Evolutionary conservation across 2,797 vertebrate genomes (phyloP).

Genomic region (Lemur catta): DNA sequence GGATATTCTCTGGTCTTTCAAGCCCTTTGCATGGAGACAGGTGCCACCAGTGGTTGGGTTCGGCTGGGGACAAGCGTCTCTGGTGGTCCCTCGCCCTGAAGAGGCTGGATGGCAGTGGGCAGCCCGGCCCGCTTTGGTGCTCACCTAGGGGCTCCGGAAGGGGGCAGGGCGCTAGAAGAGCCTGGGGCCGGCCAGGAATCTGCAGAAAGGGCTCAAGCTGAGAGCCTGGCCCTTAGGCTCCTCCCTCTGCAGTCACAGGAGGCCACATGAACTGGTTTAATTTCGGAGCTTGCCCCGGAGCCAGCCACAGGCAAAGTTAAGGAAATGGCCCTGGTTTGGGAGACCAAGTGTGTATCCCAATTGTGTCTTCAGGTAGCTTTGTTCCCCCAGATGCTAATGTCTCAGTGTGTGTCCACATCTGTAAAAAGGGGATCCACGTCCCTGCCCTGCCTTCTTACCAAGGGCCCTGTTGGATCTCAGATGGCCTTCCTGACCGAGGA

Average conservation of each 20-base stretch:
- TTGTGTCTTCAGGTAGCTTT: not conserved
- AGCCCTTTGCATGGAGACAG: not conserved
- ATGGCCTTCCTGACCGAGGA: not conserved
- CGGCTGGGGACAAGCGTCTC: not conserved
- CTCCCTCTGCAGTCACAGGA: not conserved
- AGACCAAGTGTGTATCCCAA: not conserved
- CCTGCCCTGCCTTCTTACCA: not conserved
- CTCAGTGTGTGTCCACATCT: not conserved
- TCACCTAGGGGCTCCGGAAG: not conserved
- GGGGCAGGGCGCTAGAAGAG: not conserved
- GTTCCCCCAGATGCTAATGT: not conserved
- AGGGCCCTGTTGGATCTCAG: not conserved
- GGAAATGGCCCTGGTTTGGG: not conserved
- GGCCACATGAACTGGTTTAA: not conserved
- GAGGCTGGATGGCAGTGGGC: not conserved
- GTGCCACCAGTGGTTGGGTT: not conserved
- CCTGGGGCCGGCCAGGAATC: not conserved
- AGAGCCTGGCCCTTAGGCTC: not conserved
- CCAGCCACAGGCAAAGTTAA: not conserved
- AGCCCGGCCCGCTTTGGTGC: not conserved
- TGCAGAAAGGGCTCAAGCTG: not conserved
- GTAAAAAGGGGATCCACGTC: not conserved
- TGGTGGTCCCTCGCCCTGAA: not conserved
- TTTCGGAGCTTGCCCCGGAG: not conserved
- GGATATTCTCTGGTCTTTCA: not conserved